phyloP scores from a whole-genome alignment of 2,888 invertebrate species.

The Amphipyra berbera region DNA sequence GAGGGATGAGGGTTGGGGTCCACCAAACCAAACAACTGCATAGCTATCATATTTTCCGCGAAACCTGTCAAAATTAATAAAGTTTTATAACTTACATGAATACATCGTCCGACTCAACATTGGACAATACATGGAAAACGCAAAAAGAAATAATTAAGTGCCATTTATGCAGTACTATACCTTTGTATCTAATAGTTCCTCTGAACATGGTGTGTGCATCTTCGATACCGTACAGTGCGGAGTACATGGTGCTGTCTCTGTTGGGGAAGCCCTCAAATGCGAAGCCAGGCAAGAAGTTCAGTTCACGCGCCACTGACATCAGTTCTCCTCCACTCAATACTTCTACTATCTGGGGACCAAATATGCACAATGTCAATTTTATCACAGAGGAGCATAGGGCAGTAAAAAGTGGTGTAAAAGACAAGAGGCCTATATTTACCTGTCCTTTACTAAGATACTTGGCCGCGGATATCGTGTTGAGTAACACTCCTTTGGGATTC shows the following conservation, averaged over 20 bases:
- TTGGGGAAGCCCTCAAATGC: slow-evolving; percentile 99
- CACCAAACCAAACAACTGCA: slow-evolving; percentile 96
- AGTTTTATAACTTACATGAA: no score
- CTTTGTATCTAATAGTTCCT: slow-evolving; percentile 97
- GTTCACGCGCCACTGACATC: slow-evolving; percentile 94
- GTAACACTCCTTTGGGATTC: slow-evolving; percentile 98
- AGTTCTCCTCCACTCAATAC: slow-evolving; percentile 96
- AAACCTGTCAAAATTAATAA: slow-evolving; percentile 90
- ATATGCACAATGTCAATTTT: neutral
- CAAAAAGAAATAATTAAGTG: no score
- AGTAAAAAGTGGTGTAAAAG: no score
- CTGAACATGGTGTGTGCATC: slow-evolving; percentile 97
- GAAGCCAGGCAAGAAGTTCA: slow-evolving; percentile 98
- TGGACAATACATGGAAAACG: no score
- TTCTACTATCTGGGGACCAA: slow-evolving; percentile 92
- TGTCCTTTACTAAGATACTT: slow-evolving; percentile 95
- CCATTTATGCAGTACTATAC: slow-evolving; percentile 63
- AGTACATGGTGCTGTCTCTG: slow-evolving; percentile 97
- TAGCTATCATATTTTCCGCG: slow-evolving; percentile 95
- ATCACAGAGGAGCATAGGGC: neutral
- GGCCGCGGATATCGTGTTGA: slow-evolving; percentile 97
- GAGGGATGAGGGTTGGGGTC: slow-evolving; percentile 96
- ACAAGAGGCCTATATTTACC: slow-evolving; percentile 76
- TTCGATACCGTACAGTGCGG: slow-evolving; percentile 95
- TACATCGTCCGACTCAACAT: no score